These are phyloP conservation scores for Drosophila kambysellisi DNA, from an alignment of 2,888 invertebrate species.

Conservation along the genomic window DNA sequence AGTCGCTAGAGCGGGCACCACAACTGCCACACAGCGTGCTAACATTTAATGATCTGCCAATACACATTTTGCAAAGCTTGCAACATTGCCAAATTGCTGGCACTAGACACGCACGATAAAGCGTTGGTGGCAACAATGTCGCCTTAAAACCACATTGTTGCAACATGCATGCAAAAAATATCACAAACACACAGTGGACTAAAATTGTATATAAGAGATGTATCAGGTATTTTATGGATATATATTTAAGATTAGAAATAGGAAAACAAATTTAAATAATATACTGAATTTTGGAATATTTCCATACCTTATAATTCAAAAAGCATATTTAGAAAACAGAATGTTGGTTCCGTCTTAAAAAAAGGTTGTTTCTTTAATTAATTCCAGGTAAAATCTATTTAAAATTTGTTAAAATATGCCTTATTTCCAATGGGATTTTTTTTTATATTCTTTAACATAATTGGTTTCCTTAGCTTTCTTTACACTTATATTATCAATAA, in stretches of 20 bases:
- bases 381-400: neutral
- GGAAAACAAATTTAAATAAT: neutral
- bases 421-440: too few species aligned
- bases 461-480: neutral
- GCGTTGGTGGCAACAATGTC: slow-evolving; percentile 38
- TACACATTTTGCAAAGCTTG: slow-evolving; percentile 51
- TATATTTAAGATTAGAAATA: neutral
- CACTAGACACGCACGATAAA: slow-evolving; percentile 60
- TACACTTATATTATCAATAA: neutral
- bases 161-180: slow-evolving; percentile 21
- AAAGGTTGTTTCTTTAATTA: neutral
- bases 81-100: slow-evolving; percentile 49
- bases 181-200: slow-evolving; percentile 5
- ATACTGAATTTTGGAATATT: neutral
- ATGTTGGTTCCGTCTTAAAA: neutral
- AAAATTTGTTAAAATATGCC: too few species aligned
- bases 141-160: slow-evolving; percentile 39
- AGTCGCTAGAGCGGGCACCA: slow-evolving; percentile 4
- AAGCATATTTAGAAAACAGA: neutral
- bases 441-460: too few species aligned
- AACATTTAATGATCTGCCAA: slow-evolving; percentile 58
- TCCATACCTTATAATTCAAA: neutral
- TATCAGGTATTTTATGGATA: neutral
- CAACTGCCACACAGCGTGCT: slow-evolving; percentile 8
- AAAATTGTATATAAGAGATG: too few species aligned